Evolutionary conservation across 2,797 vertebrate genomes (phyloP).

Genomic region (Crocodylus rhombifer): DNA sequence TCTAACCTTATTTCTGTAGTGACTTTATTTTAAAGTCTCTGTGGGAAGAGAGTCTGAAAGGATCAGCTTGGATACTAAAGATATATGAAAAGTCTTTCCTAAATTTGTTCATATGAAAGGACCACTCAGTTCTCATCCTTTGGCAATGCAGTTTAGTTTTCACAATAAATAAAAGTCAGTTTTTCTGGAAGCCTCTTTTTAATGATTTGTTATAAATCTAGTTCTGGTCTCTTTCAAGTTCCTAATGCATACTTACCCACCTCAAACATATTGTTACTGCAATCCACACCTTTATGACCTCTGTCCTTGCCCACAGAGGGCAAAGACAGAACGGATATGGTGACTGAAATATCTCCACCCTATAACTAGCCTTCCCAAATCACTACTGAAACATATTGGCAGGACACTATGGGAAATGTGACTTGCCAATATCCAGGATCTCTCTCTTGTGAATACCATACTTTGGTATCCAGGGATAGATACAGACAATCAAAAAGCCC

Average conservation of each 20-base stretch:
- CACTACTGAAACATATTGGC: neutral
- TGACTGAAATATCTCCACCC: rapidly evolving
- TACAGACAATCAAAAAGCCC: no score
- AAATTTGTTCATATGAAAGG: neutral
- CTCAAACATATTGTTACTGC: neutral
- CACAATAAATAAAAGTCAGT: neutral
- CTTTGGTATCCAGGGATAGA: no score
- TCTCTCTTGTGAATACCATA: neutral
- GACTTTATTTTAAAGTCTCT: neutral
- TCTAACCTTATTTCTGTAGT: no score
- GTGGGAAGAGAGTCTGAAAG: neutral
- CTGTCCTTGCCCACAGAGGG: neutral
- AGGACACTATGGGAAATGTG: neutral
- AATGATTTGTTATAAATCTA: rapidly evolving
- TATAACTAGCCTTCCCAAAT: neutral
- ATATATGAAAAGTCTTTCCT: neutral
- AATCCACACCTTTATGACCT: neutral
- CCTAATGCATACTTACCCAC: neutral
- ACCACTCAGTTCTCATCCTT: neutral
- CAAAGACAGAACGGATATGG: neutral
- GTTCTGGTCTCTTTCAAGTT: neutral
- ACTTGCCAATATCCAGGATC: neutral
- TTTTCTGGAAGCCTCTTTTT: neutral
- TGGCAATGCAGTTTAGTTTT: neutral
- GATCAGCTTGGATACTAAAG: neutral